Evolutionary conservation across 2,797 vertebrate genomes (phyloP), one percentile per base, ranked within the genome.

Genomic region (Sebastes dallii): DNA sequence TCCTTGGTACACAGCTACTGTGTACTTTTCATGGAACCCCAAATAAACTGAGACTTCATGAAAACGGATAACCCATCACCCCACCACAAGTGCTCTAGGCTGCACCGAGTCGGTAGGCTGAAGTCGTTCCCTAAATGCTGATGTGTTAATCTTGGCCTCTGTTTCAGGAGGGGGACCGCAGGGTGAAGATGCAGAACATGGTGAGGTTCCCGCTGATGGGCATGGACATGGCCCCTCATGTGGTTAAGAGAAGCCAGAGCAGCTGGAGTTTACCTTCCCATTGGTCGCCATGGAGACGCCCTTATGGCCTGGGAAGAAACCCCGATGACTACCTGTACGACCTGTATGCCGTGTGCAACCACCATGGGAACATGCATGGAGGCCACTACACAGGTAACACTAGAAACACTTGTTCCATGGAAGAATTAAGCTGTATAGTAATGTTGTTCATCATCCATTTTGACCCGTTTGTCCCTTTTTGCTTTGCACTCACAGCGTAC

Each of bases 261-360:
- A 99, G 98, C 94, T 99, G 99, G 99, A 99, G 98, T 78, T 94
- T 99, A 84, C 99, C 98, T 0, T 99, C 99, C 0, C 99, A 99
- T 62, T 99, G 99, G 98, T 99, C 99, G 13, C 99, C 99, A 0
- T 99, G 99, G 99, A 96, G 98, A 91, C 95, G 97, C 36, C 97
- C 99, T 3, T 99, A 99, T 0, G 98, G 98, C 61, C 95, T 99
- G 0, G 98, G 99, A 7, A 97, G 98, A 56, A 98, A 99, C 94
- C 98, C 98, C 0, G 98, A 99, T 62, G 98, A 99, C 95, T 99
- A 97, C 90, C 94, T 99, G 85, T 99, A 99, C 55, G 98, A 99
- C 95, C 95, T 99, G 62, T 99, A 99, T 10, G 99, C 99, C 55
- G 98, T 99, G 82, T 99, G 98, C 94, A 99, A 99, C 90, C 99